A percentile compares a stretch with the other conserved stretches of the same genome.
phyloP scores from a whole-genome alignment of 2,888 invertebrate genomes.

The Rhingia campestris region DNA sequence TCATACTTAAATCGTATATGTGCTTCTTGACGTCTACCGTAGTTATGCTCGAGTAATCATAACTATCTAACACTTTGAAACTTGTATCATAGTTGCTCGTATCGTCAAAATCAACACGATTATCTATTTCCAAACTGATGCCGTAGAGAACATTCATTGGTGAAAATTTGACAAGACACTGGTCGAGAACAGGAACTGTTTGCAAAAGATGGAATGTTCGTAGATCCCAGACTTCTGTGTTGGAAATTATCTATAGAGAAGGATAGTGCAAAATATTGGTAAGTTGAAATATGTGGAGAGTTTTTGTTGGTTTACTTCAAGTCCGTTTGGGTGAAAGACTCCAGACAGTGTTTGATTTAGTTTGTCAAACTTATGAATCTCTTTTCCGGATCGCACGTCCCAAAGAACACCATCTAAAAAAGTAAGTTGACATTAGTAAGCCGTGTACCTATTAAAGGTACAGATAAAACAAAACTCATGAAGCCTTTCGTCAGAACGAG shows the following conservation, averaged over 20 bases:
- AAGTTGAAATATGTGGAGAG: background rate
- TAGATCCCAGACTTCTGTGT: slow-evolving; percentile 99
- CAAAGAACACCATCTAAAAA: slow-evolving; percentile 94
- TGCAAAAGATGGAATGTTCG: slow-evolving; percentile 96
- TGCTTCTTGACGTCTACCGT: slow-evolving; percentile 96
- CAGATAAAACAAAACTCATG: background rate
- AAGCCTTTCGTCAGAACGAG: too few species aligned
- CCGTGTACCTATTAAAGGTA: background rate
- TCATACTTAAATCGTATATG: slow-evolving; percentile 93
- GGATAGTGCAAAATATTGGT: slow-evolving; percentile 6
- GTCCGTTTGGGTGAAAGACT: slow-evolving; percentile 97
- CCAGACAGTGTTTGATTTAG: slow-evolving; percentile 97
- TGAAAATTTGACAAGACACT: slow-evolving; percentile 94
- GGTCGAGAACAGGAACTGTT: slow-evolving; percentile 96
- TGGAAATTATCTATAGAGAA: slow-evolving; percentile 91
- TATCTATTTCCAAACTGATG: slow-evolving; percentile 89
- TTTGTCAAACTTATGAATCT: slow-evolving; percentile 98
- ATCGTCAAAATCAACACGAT: slow-evolving; percentile 88
- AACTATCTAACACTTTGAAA: slow-evolving; percentile 96
- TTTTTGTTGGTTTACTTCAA: slow-evolving; percentile 87
- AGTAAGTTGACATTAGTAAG: background rate
- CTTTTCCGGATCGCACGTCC: slow-evolving; percentile 93
- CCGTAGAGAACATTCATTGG: slow-evolving; percentile 94
- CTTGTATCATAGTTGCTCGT: slow-evolving; percentile 92
- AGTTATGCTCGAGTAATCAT: slow-evolving; percentile 96